phyloP scores from a whole-genome alignment of 1,140 invertebrate genomes.

The Parasteatoda tepidariorum region DNA sequence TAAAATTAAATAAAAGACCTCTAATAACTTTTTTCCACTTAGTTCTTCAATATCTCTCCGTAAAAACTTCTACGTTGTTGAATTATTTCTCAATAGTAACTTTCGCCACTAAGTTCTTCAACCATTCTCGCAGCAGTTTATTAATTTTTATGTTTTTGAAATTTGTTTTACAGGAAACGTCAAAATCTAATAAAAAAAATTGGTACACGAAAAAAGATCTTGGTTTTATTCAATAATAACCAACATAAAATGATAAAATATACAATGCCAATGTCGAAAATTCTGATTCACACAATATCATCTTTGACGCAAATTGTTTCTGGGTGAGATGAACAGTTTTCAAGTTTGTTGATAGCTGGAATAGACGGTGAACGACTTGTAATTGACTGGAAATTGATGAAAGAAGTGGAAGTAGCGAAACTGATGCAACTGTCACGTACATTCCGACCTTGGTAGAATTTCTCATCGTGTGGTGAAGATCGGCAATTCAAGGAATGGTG shows the following conservation, averaged over 20 bases:
- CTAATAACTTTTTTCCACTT: too few relatives aligned
- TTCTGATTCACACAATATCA: conserved; percentile 11
- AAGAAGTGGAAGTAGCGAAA: conserved; percentile 46
- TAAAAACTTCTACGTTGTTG: too few relatives aligned
- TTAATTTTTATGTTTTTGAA: too few relatives aligned
- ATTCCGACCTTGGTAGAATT: conserved; percentile 27
- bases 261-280: not conserved
- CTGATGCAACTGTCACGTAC: conserved; percentile 43
- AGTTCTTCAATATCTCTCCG: too few relatives aligned
- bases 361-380: conserved; percentile 17
- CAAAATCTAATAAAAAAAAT: too few relatives aligned
- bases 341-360: conserved; percentile 8
- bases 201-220: too few relatives aligned
- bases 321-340: not conserved
- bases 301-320: conserved; percentile 1
- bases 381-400: conserved; percentile 28
- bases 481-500: conserved; percentile 15
- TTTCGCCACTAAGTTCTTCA: too few relatives aligned
- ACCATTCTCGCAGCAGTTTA: too few relatives aligned
- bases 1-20: too few relatives aligned
- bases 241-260: not conserved
- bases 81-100: too few relatives aligned
- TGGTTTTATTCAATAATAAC: not conserved
- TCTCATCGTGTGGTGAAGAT: conserved; percentile 32
- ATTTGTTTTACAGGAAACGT: too few relatives aligned